These are phyloP conservation scores for Phalloptychus januarius DNA, from an alignment of 2,797 vertebrate genomes.

Conservation along the genomic window DNA sequence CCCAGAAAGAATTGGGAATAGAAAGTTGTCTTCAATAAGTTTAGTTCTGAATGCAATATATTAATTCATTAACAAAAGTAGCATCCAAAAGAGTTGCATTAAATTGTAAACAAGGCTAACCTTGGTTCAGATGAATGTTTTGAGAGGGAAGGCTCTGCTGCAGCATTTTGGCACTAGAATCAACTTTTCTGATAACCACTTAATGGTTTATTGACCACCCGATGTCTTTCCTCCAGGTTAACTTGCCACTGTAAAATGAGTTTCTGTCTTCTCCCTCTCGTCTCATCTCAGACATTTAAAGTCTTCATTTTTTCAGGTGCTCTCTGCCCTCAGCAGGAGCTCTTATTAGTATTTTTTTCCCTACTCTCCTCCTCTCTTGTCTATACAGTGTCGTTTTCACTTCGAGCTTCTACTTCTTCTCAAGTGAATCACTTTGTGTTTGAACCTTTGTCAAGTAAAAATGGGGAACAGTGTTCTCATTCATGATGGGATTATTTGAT, in stretches of 20 bases:
- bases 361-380: neutral
- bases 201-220: conserved; percentile 44
- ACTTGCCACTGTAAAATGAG: conserved; percentile 30
- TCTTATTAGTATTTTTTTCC: conserved; percentile 11
- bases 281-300: conserved; percentile 18
- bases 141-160: conserved; percentile 20
- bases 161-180: conserved; percentile 17
- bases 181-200: conserved; percentile 34
- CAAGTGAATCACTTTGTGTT: conserved; percentile 10
- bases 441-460: conserved; percentile 6
- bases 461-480: neutral
- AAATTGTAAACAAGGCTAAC: neutral
- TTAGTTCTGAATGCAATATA: conserved; percentile 4
- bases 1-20: neutral
- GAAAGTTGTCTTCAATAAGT: neutral
- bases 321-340: conserved; percentile 13
- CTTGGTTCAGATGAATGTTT: conserved; percentile 13
- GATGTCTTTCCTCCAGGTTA: conserved; percentile 44
- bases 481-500: neutral
- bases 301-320: conserved; percentile 23
- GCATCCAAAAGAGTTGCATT: neutral
- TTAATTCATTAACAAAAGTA: conserved; percentile 7
- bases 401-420: conserved; percentile 20
- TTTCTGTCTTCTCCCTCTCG: conserved; percentile 29
- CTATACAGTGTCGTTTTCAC: conserved; percentile 32